These are phyloP conservation scores for Smittia sp. DNA, from an alignment of 2,888 invertebrate species.

Conservation along the genomic window DNA sequence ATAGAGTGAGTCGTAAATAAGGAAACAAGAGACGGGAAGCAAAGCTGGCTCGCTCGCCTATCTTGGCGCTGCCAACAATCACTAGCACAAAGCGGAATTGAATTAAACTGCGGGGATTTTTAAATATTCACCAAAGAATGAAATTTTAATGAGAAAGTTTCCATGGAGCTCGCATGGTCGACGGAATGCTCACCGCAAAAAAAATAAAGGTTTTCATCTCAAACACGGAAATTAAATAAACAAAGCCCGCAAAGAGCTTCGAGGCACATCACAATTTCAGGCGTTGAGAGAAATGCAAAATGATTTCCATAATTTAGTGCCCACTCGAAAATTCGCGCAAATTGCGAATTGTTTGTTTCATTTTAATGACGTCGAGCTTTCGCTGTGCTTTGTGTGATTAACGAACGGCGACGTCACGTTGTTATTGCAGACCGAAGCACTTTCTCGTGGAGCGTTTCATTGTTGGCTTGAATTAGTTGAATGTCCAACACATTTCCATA, in stretches of 20 bases:
- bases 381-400: not conserved
- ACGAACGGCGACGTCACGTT: not conserved
- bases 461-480: not conserved
- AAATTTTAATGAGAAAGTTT: slow-evolving; percentile 3
- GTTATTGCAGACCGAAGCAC: not conserved
- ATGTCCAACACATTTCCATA: not conserved
- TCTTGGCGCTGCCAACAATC: not conserved
- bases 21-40: not conserved
- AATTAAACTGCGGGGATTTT: not conserved
- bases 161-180: not conserved
- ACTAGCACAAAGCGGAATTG: not conserved
- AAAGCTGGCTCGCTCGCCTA: not conserved
- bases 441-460: not conserved
- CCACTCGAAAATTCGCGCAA: not conserved
- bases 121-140: not conserved
- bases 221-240: not conserved
- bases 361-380: not conserved
- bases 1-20: not conserved
- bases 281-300: not conserved
- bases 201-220: not conserved
- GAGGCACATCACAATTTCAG: not conserved
- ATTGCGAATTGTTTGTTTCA: not conserved
- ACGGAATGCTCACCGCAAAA: not conserved
- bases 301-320: not conserved
- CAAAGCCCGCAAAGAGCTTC: not conserved